Base-by-base conservation (phyloP, 2,888 invertebrate species). In the Acheta domesticus region DNA sequence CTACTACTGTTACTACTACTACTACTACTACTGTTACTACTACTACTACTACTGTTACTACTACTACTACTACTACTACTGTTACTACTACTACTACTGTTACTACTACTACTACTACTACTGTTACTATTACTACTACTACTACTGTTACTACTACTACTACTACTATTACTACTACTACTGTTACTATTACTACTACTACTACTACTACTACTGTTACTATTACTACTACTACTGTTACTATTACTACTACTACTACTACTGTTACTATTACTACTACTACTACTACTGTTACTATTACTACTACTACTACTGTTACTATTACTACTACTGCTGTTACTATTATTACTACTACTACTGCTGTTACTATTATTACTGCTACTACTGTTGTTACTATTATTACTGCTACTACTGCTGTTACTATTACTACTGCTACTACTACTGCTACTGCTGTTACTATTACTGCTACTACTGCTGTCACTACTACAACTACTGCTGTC, bases 31-130 rank as follows among this genome's bases (percentile, higher is more conserved):
- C 76, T 76, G n/a, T 48, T 76, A 76, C 76, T 12, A 76, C 76
- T 76, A 48, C 76, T 76, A 76, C 36, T 12, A 11, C 76, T 76
- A 76, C 76, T 76, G 14, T 48, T 12, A 76, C 76, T 76, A 76
- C 76, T 76, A 76, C 36, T 12, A 12, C 76, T 76, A 76, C 76
- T 76, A 76, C 76, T 2, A 76, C 76, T 76, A 20, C 76, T 76
- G 36, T 1, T 2, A 23, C 76, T 2, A 76, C 23, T 76, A 76
- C 76, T 12, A 2, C 76, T 76, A 76, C 76, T 76, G 36, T 1
- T 12, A 76, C 76, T 12, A 76, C 23, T 76, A 76, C 48, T 12
- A 23, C 76, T 76, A 20, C 76, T 76, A 76, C 36, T 23, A 3
- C 48, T 23, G 48, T 20, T 76, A 76, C 76, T 23, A 23, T 20